Conservation (phyloP, 2,113 vertebrate genomes). For the Grus americana region DNA sequence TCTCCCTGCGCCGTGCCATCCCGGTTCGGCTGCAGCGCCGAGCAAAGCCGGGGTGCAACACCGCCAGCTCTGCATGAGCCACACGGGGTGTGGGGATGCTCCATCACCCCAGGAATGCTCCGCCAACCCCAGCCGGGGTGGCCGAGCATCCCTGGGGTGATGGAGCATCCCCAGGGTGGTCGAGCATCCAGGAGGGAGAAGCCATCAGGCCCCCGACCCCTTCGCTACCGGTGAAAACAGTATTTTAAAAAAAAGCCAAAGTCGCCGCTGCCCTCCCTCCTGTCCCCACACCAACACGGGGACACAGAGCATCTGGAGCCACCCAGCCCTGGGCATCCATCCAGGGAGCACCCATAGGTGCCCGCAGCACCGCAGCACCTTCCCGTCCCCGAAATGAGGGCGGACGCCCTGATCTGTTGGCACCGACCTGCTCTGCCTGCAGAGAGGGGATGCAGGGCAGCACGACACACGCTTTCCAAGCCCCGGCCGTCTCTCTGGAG, state of each 20-base stretch:
- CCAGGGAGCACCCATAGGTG: background rate
- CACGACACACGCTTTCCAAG: background rate
- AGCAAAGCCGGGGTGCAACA: fast-evolving
- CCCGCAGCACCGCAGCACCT: fast-evolving
- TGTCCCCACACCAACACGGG: background rate
- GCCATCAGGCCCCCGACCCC: background rate
- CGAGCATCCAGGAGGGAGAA: background rate
- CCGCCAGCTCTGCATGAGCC: fast-evolving
- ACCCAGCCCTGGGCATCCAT: no score
- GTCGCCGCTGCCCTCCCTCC: background rate
- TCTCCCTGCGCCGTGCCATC: background rate
- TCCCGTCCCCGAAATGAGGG: background rate
- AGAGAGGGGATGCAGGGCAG: background rate
- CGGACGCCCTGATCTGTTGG: background rate
- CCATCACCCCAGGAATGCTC: background rate
- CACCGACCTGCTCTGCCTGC: background rate
- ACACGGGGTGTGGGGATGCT: background rate
- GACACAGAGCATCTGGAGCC: background rate
- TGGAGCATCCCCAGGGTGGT: background rate
- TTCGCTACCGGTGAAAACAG: background rate
- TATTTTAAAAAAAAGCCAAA: background rate
- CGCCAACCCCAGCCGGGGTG: no score
- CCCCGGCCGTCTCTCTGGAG: background rate
- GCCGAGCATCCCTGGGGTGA: background rate
- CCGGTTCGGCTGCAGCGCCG: fast-evolving